Base-by-base conservation (phyloP, 2,113 vertebrate species). In the Amphiprion ocellaris region DNA sequence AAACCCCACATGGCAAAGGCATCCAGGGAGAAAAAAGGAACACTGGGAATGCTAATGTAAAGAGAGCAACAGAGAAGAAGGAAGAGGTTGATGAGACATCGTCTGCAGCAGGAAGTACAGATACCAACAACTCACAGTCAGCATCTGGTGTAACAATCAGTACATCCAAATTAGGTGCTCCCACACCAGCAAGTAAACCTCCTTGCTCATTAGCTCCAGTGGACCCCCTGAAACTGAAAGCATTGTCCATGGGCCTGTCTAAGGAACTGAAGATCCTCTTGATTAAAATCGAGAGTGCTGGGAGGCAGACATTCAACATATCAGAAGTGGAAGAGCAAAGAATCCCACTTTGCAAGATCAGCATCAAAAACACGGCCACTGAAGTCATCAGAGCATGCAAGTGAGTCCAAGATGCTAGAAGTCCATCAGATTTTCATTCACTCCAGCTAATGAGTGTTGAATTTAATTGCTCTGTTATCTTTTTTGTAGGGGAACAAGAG, bases 241-340 rank as follows among this genome's bases (percentile, higher is more conserved):
- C 95, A 0, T 77, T 96, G 63, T 96, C 95, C 3, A 93, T 97
- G 74, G 95, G 96, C 10, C 93, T 97, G 1, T 95, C 93, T 10
- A 97, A 96, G 84, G 96, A 97, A 90, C 90, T 97, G n/a, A 97
- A 94, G 93, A 96, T 98, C 73, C 86, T 95, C 4, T 87, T 98
- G 60, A 94, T 97, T 76, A 97, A 96, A 81, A 93, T 98, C 39
- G 94, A 97, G 81, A 95, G 93, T 0, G 94, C 90, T 0, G 95
- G 95, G 74, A 94, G 94, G 52, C 95, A 96, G 74, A 96, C 95
- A 1, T 96, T 96, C 75, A 95, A 96, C 2, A 93, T 96, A 46
- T 96, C 96, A 0, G 96, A 97, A 84, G 82, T 96, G 14, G 95
- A 96, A 69, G 94, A 96, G 71, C 84, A 78, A 75, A 82, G 70